phyloP scores from a whole-genome alignment of 2,888 invertebrate species.

The Autographa gamma region DNA sequence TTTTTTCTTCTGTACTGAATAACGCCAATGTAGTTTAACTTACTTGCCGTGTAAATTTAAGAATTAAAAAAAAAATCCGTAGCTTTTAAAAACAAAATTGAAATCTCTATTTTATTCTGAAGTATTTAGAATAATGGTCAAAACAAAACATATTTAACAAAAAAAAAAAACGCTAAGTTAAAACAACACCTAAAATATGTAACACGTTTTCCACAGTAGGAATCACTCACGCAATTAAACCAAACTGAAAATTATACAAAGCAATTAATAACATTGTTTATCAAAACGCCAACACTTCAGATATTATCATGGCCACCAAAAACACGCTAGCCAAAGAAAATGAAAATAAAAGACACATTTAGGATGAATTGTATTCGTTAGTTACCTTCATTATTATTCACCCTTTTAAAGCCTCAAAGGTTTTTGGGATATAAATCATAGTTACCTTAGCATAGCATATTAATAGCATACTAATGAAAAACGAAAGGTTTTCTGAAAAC shows the following conservation, averaged over 20 bases:
- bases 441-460: slow-evolving; percentile 54
- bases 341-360: slow-evolving; percentile 41
- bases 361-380: slow-evolving; percentile 46
- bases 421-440: slow-evolving; percentile 54
- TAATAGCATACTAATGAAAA: slow-evolving; percentile 57
- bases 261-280: slow-evolving; percentile 64
- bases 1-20: no score
- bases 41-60: no score
- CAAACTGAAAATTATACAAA: slow-evolving; percentile 44
- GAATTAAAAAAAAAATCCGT: no score
- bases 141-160: no score
- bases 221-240: slow-evolving; percentile 48
- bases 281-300: slow-evolving; percentile 69
- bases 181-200: slow-evolving; percentile 13
- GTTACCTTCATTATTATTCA: slow-evolving; percentile 57
- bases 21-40: no score
- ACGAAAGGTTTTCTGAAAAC: slow-evolving; percentile 39
- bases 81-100: no score
- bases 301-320: slow-evolving; percentile 60
- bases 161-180: not conserved
- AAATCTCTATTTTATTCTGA: no score
- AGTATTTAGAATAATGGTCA: no score
- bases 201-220: slow-evolving; percentile 19
- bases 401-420: slow-evolving; percentile 49
- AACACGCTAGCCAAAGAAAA: slow-evolving; percentile 62